Evolutionary conservation across 2,113 vertebrate genomes (phyloP).

Genomic region (Scytalopus superciliaris): DNA sequence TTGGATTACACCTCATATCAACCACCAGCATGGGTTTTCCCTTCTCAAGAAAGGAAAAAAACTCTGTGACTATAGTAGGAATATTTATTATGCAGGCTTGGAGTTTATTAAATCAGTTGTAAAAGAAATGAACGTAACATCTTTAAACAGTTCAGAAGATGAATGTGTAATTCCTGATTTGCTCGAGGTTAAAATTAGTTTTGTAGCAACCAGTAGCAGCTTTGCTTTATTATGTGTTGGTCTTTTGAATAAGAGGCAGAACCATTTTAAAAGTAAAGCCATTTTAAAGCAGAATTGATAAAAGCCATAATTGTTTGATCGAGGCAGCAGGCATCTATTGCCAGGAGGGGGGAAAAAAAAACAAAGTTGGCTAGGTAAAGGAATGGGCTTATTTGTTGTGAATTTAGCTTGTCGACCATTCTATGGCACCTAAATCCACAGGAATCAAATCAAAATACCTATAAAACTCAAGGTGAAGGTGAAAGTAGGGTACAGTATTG

Average conservation of each 20-base stretch:
- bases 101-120: conserved; percentile 72
- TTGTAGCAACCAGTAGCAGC: conserved; percentile 20
- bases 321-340: conserved; percentile 51
- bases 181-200: conserved; percentile 63
- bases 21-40: background rate
- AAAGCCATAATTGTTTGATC: conserved; percentile 50
- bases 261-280: conserved; percentile 47
- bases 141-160: conserved; percentile 55
- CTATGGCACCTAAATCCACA: conserved; percentile 3
- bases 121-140: conserved; percentile 56
- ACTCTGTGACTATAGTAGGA: conserved; percentile 25
- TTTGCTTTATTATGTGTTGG: conserved; percentile 48
- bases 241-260: conserved; percentile 45
- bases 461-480: conserved; percentile 19
- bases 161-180: conserved; percentile 50
- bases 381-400: background rate
- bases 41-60: conserved; percentile 9
- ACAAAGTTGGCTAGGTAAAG: conserved; percentile 52
- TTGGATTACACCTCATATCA: conserved; percentile 6
- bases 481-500: background rate
- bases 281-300: conserved; percentile 61
- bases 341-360: background rate
- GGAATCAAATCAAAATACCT: conserved; percentile 45
- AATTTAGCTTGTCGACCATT: background rate
- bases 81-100: conserved; percentile 59